phyloP scores from a whole-genome alignment of 2,888 invertebrate species.

The Ariolimax columbianus region DNA sequence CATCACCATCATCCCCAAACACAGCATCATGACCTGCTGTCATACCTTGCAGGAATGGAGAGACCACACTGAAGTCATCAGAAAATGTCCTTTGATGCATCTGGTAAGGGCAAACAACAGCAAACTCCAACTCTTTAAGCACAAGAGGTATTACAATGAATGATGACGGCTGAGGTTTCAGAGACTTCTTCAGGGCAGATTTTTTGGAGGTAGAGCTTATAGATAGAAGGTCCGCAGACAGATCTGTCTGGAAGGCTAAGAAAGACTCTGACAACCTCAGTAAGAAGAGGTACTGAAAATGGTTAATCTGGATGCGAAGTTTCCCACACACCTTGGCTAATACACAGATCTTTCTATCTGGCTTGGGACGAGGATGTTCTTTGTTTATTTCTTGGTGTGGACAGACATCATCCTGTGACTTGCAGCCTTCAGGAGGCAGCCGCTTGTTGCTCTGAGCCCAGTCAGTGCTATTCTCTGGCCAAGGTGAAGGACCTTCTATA shows the following conservation, averaged over 20 bases:
- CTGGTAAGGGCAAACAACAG: conserved; percentile 83
- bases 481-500: background rate
- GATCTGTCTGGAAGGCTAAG: conserved; percentile 67
- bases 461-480: conserved; percentile 25
- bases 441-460: conserved; percentile 34
- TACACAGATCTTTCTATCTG: conserved; percentile 36
- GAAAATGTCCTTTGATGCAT: conserved; percentile 58
- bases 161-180: conserved; percentile 17
- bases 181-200: background rate
- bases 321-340: conserved; percentile 32
- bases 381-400: background rate
- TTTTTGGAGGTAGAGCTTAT: conserved; percentile 40
- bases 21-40: conserved; percentile 49
- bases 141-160: conserved; percentile 83
- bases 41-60: conserved; percentile 44
- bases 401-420: conserved; percentile 30
- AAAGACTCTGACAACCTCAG: conserved; percentile 89
- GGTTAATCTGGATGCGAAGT: conserved; percentile 87
- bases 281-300: conserved; percentile 94
- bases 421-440: conserved; percentile 46
- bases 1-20: conserved; percentile 50
- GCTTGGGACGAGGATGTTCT: background rate
- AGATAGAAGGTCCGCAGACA: conserved; percentile 79
- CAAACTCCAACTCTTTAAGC: conserved; percentile 90
- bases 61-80: conserved; percentile 57